phyloP scores from a whole-genome alignment of 2,888 invertebrate species.

The Bugula neritina region DNA sequence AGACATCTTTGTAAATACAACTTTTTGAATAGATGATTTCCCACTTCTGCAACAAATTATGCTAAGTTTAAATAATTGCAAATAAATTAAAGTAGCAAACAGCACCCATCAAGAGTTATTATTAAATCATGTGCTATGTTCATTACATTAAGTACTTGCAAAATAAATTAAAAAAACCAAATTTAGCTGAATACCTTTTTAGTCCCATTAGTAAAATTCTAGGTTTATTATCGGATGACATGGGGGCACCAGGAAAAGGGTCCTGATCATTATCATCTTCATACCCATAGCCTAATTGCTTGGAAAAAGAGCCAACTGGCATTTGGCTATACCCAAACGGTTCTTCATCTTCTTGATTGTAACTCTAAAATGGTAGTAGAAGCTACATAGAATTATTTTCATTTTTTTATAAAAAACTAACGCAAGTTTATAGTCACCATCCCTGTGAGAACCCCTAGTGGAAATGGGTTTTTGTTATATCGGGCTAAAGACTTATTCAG shows the following conservation, averaged over 20 bases:
- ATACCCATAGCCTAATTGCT: slow-evolving; percentile 78
- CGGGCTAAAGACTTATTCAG: no score
- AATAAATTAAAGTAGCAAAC: slow-evolving; percentile 19
- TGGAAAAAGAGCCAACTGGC: slow-evolving; percentile 70
- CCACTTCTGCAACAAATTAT: slow-evolving; percentile 71
- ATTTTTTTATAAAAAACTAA: no score
- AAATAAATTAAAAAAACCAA: no score
- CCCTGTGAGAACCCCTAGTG: no score
- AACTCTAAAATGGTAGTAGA: slow-evolving; percentile 17
- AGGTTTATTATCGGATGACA: slow-evolving; percentile 74
- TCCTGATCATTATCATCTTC: slow-evolving; percentile 61
- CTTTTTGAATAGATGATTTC: slow-evolving; percentile 98
- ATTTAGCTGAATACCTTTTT: slow-evolving; percentile 72
- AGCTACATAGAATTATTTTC: no score
- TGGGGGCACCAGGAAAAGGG: slow-evolving; percentile 45
- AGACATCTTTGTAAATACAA: slow-evolving; percentile 99
- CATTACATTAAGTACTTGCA: no score
- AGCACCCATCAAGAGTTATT: no score
- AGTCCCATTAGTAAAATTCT: slow-evolving; percentile 90
- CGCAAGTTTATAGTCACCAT: no score
- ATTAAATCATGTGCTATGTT: no score
- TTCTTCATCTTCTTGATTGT: slow-evolving; percentile 2
- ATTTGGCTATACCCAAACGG: background rate
- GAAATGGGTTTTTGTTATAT: no score
- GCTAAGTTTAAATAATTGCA: background rate